phyloP scores from a whole-genome alignment of 2,888 invertebrate genomes.

The Drosophila pseudotakahashii region DNA sequence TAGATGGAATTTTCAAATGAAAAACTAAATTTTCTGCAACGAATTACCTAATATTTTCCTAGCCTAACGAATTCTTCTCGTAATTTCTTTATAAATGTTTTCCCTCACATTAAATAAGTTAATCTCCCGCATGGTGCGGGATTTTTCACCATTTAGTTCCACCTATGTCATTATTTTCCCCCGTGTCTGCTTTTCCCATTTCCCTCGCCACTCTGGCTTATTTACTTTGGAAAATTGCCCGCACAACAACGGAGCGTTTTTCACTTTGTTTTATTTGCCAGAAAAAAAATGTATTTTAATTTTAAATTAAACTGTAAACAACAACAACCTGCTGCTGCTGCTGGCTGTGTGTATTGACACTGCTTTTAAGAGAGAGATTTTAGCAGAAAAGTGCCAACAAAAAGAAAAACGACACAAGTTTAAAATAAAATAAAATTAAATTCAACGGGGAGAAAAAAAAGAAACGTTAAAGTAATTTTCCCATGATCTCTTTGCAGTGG shows the following conservation, averaged over 20 bases:
- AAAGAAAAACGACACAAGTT: constrained; percentile 10
- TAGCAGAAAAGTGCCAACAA: constrained; percentile 31
- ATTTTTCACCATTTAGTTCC: constrained; percentile 52
- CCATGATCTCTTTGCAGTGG: constrained; percentile 66
- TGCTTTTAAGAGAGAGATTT: constrained; percentile 51
- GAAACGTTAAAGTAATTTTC: constrained; percentile 62
- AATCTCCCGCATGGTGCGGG: constrained; percentile 38
- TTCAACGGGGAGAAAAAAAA: constrained; percentile 31
- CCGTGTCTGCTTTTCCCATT: constrained; percentile 13
- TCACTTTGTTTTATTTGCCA: constrained; percentile 35
- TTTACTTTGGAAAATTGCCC: constrained; percentile 69
- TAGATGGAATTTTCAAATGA: neutral
- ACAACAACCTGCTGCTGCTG: constrained; percentile 40
- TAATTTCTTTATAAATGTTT: constrained; percentile 44
- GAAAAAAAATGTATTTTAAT: constrained; percentile 61
- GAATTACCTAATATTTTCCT: constrained; percentile 7
- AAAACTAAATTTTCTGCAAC: constrained; percentile 1
- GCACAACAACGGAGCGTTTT: constrained; percentile 33
- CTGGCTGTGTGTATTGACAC: constrained; percentile 55
- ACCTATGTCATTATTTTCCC: constrained; percentile 52
- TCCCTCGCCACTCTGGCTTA: constrained; percentile 22
- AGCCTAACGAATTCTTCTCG: neutral
- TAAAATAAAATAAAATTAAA: constrained; percentile 59
- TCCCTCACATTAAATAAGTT: constrained; percentile 40
- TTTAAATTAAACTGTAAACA: constrained; percentile 69